phyloP scores from a whole-genome alignment of 2,888 invertebrate genomes.

The Amiota mariae region DNA sequence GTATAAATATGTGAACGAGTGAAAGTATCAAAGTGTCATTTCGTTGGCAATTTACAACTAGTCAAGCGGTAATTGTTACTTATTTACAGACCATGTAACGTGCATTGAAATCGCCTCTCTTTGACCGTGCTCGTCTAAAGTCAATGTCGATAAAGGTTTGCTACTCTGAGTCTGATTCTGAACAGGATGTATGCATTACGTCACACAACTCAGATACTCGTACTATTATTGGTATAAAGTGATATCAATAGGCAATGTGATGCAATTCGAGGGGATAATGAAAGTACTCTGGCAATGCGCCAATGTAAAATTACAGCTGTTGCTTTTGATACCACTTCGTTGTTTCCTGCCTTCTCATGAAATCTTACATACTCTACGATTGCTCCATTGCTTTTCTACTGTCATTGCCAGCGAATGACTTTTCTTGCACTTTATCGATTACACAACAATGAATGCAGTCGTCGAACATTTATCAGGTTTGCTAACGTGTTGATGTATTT shows the following conservation, averaged over 20 bases:
- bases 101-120: too few species aligned
- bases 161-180: not conserved
- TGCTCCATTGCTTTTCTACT: not conserved
- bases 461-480: constrained; percentile 57
- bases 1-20: too few species aligned
- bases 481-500: constrained; percentile 22
- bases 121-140: too few species aligned
- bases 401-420: constrained; percentile 18
- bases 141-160: not conserved
- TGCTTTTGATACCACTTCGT: not conserved
- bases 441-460: constrained; percentile 61
- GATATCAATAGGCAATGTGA: too few species aligned
- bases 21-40: not conserved
- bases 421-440: constrained; percentile 54
- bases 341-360: not conserved
- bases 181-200: not conserved
- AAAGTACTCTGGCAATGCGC: not conserved
- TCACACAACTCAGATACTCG: not conserved
- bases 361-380: not conserved
- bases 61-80: constrained; percentile 19
- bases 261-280: too few species aligned
- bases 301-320: constrained; percentile 14
- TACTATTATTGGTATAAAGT: too few species aligned
- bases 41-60: constrained; percentile 11
- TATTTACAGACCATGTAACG: constrained; percentile 7